Base-by-base conservation (phyloP, 2,888 invertebrate species). In the Himalopsyche anomala region DNA sequence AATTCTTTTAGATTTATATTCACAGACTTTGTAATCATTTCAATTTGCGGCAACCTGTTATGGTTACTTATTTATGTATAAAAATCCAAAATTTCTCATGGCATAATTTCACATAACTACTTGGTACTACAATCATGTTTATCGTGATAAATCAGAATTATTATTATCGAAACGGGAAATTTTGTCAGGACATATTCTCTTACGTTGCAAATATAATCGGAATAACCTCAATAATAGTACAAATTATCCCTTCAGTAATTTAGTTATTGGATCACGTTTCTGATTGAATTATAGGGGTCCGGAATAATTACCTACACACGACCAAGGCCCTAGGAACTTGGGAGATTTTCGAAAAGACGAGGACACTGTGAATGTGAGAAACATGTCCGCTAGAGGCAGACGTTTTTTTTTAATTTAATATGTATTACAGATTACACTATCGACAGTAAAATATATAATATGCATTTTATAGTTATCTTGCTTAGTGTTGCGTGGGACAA, bases 271-370 rank as follows among this genome's bases (percentile, higher is more conserved):
- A 62, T 62, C 62, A 62, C 62, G 62, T 62, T 62, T 62, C 28
- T n/a, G 28, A 62, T 62, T 28, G 62, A 62, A 62, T 62, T 62
- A 62, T 19, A 62, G 62, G 62, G 62, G 19, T 19, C 62, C 28
- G 62, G 62, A 62, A 62, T 62, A 62, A 62, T 62, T 62, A 62
- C 9, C 11, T 62, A 28, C 62, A 62, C 62, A 62, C 62, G 62
- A 62, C 62, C 62, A 62, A 28, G n/a, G 62, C 62, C 62, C 62
- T 28, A 62, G 19, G 62, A 62, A 62, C n/a, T 28, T 62, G 62
- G 62, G 62, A 62, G n/a, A 62, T 62, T 62, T 62, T 62, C 28
- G 8, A 62, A 62, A 62, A 62, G n/a, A 19, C 62, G 62, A 62
- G 62, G 62, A 62, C 62, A 62, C 8, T 28, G 62, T 15, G 28